Percentiles rank a stretch among this genome's conserved stretches.
Evolutionary conservation across 2,113 vertebrate species (phyloP).

Genomic region (Rhombomys opimus): DNA sequence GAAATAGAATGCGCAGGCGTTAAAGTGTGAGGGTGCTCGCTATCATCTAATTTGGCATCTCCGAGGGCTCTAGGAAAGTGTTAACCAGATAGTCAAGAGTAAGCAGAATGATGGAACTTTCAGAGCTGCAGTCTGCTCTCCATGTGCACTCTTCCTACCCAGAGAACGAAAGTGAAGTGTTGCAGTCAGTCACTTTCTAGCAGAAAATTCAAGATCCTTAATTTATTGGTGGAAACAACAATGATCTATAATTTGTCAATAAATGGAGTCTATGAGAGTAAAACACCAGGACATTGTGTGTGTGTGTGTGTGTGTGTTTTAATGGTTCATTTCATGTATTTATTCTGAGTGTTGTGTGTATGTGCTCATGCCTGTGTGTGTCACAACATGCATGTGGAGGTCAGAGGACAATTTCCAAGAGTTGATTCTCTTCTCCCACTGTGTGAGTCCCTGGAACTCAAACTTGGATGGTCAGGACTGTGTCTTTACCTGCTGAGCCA

Average conservation of each 20-base stretch:
- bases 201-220: not conserved
- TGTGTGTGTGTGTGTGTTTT: not conserved
- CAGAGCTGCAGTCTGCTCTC: conserved; percentile 54
- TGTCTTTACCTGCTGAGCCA: not conserved
- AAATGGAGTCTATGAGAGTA: not conserved
- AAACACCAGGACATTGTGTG: not conserved
- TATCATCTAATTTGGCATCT: conserved; percentile 80
- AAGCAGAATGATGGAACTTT: conserved; percentile 69
- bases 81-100: conserved; percentile 75
- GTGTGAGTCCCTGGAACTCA: not conserved
- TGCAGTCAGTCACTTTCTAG: not conserved
- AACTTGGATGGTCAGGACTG: not conserved
- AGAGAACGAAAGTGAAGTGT: not conserved
- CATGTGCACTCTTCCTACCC: not conserved
- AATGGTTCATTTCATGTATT: not conserved
- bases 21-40: conserved; percentile 80
- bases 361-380: not conserved
- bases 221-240: conserved; percentile 48
- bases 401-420: not conserved
- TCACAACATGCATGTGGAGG: too few relatives aligned
- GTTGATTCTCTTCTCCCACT: not conserved
- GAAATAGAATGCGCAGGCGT: conserved; percentile 82
- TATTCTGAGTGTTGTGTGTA: not conserved
- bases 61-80: conserved; percentile 65
- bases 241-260: conserved; percentile 7